phyloP scores from a whole-genome alignment of 2,888 invertebrate species.

The Teleogryllus oceanicus region DNA sequence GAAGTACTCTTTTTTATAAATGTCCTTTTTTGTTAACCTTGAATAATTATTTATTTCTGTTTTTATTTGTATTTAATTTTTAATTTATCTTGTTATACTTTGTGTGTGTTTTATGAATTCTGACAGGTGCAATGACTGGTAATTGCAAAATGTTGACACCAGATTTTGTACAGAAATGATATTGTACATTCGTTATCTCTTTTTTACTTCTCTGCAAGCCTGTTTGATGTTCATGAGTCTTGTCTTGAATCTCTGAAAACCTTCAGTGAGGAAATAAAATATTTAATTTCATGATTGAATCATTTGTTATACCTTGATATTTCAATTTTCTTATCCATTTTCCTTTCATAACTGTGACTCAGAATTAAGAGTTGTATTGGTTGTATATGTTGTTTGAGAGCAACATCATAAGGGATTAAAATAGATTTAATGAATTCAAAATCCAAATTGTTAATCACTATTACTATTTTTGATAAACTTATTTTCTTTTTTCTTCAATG shows the following conservation, averaged over 20 bases:
- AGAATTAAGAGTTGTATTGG: no score
- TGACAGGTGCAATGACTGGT: constrained; percentile 20
- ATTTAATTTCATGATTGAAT: neutral
- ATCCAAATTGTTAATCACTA: no score
- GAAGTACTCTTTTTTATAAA: constrained; percentile 19
- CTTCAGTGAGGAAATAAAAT: constrained; percentile 4
- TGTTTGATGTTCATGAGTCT: constrained; percentile 26
- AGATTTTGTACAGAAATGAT: constrained; percentile 26
- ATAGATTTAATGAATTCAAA: no score
- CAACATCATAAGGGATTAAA: no score
- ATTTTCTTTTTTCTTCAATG: no score
- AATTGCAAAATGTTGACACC: constrained; percentile 23
- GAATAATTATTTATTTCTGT: constrained; percentile 34
- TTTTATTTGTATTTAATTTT: constrained; percentile 35
- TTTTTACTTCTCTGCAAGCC: constrained; percentile 25
- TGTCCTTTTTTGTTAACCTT: constrained; percentile 32
- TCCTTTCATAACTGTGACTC: no score
- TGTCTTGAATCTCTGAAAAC: constrained; percentile 10
- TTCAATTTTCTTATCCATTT: neutral
- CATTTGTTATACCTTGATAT: neutral
- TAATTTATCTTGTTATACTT: constrained; percentile 33
- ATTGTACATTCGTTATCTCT: constrained; percentile 22
- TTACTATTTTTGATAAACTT: no score
- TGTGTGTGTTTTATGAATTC: constrained; percentile 32
- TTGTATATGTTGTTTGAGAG: no score